Evolutionary conservation across 2,888 invertebrate genomes (phyloP).

Genomic region (Digitonthophagus gazella): DNA sequence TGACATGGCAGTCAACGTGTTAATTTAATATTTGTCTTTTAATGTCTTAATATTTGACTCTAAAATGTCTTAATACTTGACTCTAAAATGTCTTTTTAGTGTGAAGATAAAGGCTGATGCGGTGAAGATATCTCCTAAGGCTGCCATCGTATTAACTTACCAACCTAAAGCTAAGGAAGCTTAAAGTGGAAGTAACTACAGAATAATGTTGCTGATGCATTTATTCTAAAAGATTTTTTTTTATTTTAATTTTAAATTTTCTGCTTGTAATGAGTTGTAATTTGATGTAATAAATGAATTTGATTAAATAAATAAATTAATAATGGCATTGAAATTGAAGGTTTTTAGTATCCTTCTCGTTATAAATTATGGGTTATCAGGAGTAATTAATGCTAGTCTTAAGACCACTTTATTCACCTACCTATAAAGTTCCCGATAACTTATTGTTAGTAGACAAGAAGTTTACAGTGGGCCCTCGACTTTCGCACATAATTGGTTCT

Average conservation of each 20-base stretch:
- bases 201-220: background rate
- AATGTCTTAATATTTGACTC: conserved; percentile 13
- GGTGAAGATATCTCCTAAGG: conserved; percentile 61
- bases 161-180: conserved; percentile 54
- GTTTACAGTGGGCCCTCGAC: too few species aligned
- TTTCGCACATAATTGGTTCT: too few species aligned
- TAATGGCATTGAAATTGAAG: background rate
- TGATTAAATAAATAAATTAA: too few species aligned
- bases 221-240: background rate
- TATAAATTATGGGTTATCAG: too few species aligned
- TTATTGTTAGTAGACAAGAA: too few species aligned
- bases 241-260: background rate
- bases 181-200: background rate
- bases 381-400: too few species aligned
- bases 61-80: conserved; percentile 21
- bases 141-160: conserved; percentile 68
- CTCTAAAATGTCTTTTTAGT: conserved; percentile 50
- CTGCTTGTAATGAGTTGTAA: background rate
- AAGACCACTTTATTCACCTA: too few species aligned
- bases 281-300: background rate
- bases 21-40: conserved; percentile 2
- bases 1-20: too few species aligned
- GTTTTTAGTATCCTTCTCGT: background rate
- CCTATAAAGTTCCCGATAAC: too few species aligned
- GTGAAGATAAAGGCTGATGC: conserved; percentile 57